A percentile compares a stretch with the other conserved stretches of the same genome.
Evolutionary conservation across 2,888 invertebrate species (phyloP).

Genomic region (Coenonympha arcania): DNA sequence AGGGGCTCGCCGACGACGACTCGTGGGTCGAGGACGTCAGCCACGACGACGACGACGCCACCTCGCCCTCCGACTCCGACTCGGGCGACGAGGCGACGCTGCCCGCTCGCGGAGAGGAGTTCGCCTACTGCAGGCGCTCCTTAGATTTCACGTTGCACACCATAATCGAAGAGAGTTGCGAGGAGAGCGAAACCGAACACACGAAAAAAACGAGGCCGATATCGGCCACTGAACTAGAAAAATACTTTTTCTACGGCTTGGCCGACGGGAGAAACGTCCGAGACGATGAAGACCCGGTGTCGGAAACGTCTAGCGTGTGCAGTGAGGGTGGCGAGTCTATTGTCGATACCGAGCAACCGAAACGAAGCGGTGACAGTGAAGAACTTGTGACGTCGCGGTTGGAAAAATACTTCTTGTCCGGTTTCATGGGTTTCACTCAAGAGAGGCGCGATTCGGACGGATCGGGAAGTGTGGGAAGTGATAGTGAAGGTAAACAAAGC

Average conservation of each 20-base stretch:
- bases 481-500: conserved; percentile 90
- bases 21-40: conserved; percentile 93
- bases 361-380: conserved; percentile 76
- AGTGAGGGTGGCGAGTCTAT: conserved; percentile 87
- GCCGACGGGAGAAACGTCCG: conserved; percentile 79
- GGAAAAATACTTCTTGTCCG: conserved; percentile 91
- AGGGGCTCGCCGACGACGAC: conserved; percentile 91
- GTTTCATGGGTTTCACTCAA: conserved; percentile 86
- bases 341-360: conserved; percentile 73
- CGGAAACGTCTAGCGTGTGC: conserved; percentile 89
- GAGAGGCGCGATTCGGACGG: conserved; percentile 86
- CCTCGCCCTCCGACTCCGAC: conserved; percentile 79
- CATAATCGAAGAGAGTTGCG: conserved; percentile 94
- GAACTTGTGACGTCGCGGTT: conserved; percentile 87
- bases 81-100: conserved; percentile 80
- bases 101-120: conserved; percentile 85
- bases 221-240: conserved; percentile 89
- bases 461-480: conserved; percentile 90
- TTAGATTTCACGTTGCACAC: conserved; percentile 94
- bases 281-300: conserved; percentile 78
- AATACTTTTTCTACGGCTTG: conserved; percentile 91
- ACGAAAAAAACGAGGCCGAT: conserved; percentile 76
- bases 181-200: conserved; percentile 90
- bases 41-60: conserved; percentile 83
- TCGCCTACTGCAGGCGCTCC: conserved; percentile 85